Evolutionary conservation across 23 tunicate genomes (phyloP), one percentile per base, ranked within the genome.

Genomic region (Botrylloides violaceus): DNA sequence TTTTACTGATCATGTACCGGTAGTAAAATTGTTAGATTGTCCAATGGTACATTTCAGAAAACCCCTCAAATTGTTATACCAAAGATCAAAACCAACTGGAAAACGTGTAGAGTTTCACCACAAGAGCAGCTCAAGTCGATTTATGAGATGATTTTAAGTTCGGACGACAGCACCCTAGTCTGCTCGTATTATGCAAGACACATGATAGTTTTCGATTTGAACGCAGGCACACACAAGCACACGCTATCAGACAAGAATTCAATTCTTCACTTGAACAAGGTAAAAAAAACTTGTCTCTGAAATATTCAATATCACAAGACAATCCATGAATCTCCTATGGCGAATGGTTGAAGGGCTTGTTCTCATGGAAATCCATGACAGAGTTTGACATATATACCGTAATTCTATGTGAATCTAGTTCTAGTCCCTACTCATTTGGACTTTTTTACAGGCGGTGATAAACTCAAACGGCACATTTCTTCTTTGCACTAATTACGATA

Each of bases 151-250:
- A 25, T 90, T 57, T 75, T 90, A 4, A 90, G 97, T 60, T 89
- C 29, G 12, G 97, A 90, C 70, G 90, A 90, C 36, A 63, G 76
- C 66, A 83, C 82, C 20, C 64, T 90, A 4, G 58, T 90, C 1
- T 83, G 85, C 49, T 90, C 97, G 61, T 90, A 84, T 49, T 90
- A 73, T 71, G 72, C 85, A 27, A 84, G 74, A 32, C 86, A 90
- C 55, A 76, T 90, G 20, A 88, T 81, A 0, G 97, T 90, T 65
- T 66, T 90, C 66, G 85, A 83, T 63, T 36, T 90, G 75, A 78
- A 76, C 43, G 26, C 73, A 31, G 37, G 31, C 23, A 32, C 29
- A 49, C 97, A 90, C 73, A 49, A 22, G 5, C 82, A 74, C 50
- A 90, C 97, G 6, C 36, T 90, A 39, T 72, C 82, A 38, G 83